Conservation (phyloP, 2,888 invertebrate species). For the Arrhopalites spinosus region DNA sequence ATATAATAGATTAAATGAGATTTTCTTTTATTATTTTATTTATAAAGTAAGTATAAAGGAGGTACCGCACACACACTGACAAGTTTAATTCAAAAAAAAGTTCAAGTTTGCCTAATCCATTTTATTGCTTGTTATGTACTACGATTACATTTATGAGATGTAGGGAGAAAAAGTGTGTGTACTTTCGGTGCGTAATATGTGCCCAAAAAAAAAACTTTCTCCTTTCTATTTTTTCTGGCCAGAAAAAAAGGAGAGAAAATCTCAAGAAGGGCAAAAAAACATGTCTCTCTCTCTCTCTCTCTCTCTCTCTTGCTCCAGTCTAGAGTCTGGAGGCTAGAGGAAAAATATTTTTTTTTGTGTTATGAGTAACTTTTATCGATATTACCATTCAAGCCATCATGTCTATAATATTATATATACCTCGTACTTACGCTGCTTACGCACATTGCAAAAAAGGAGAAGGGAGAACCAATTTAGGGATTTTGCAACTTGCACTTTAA, state of each 20-base stretch:
- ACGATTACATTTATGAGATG: background rate
- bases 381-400: no score
- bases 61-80: background rate
- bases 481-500: no score
- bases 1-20: no score
- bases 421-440: no score
- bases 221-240: background rate
- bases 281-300: background rate
- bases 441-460: background rate
- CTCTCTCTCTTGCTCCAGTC: background rate
- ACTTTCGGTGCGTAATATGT: no score
- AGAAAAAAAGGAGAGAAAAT: no score
- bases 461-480: conserved; percentile 27
- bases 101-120: background rate
- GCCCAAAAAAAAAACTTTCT: conserved; percentile 9
- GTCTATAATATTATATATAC: no score
- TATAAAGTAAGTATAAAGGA: background rate
- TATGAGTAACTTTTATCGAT: no score
- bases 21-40: no score
- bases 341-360: background rate
- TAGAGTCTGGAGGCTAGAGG: no score
- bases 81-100: conserved; percentile 3
- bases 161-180: no score
- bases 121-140: conserved; percentile 5
- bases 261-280: no score